Base-by-base conservation (phyloP, 1,140 invertebrate species). In the Euura saliciscinereae region DNA sequence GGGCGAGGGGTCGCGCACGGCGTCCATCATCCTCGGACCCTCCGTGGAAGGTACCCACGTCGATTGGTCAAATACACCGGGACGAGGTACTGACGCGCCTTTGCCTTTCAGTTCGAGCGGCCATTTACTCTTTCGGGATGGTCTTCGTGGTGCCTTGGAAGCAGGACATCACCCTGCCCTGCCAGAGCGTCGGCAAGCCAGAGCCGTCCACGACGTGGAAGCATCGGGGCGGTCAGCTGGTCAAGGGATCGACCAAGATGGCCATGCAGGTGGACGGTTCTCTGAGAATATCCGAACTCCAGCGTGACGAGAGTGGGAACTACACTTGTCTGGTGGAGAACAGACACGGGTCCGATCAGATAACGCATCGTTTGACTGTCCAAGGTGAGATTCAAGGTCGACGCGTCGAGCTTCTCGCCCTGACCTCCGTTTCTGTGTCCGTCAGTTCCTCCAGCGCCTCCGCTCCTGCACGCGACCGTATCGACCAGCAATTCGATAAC, bases 251-350 rank as follows among this genome's bases (percentile, higher is more conserved):
- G n/a, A 84, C 90, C 0, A 88, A 91, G 73, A 92, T 92, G 74
- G 92, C 90, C 7, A 89, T 92, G 51, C 90, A 90, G 71, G 88
- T 80, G 76, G 92, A 92, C 74, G 93, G 91, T n/a, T 93, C 92
- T 2, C 84, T 94, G 3, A 89, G 93, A 69, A 93, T 96, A 64
- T 91, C 91, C 82, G 91, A 93, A 74, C 90, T 93, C 8, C 94
- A 96, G 82, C 90, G 93, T 78, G 90, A 90, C 42, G 94, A 96
- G 83, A 93, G 93, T 80, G 96, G 96, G n/a, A 97, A 97, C 88
- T 98, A 97, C 82, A 94, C 95, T 2, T 98, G 97, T 83, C 88
- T 89, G 42, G 94, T 96, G 3, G 92, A 94, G 78, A 98, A 98
- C 84, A 88, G 89, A 6, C 91, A 96, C 84, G 96, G 96, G 1